A percentile compares a stretch with the other conserved stretches of the same genome.
Evolutionary conservation across 2,797 vertebrate species (phyloP).

Genomic region (Channa striata): DNA sequence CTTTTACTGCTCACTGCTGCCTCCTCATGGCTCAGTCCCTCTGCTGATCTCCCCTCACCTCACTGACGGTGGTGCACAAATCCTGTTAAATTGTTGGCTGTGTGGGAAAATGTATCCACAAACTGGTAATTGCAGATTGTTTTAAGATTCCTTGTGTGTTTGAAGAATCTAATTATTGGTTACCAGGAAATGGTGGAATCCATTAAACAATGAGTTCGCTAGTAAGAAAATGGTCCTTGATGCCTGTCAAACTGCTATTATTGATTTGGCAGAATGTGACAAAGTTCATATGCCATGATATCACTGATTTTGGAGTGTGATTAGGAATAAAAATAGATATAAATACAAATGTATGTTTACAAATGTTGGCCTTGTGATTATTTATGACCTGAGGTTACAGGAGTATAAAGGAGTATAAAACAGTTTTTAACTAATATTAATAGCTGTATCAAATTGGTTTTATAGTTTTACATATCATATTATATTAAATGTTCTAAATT

Average conservation of each 20-base stretch:
- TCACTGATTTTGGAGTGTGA: neutral
- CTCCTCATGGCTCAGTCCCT: slow-evolving; percentile 17
- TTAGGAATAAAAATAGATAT: no score
- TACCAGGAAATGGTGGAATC: neutral
- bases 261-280: neutral
- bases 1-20: slow-evolving; percentile 23
- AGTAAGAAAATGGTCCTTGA: neutral
- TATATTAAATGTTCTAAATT: no score
- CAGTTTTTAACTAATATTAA: no score
- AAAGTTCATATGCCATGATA: no score
- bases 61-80: neutral
- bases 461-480: no score
- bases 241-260: neutral
- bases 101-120: neutral
- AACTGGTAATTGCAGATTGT: neutral
- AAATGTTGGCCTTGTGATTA: no score
- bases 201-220: neutral
- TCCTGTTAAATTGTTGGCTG: neutral
- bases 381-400: no score
- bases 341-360: no score
- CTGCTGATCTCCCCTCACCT: neutral
- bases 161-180: neutral
- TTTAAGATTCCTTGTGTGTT: neutral
- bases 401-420: no score
- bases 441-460: no score